A percentile compares a stretch with the other conserved stretches of the same genome.
Evolutionary conservation across 2,888 invertebrate species (phyloP).

Genomic region (Eupithecia centaureata): DNA sequence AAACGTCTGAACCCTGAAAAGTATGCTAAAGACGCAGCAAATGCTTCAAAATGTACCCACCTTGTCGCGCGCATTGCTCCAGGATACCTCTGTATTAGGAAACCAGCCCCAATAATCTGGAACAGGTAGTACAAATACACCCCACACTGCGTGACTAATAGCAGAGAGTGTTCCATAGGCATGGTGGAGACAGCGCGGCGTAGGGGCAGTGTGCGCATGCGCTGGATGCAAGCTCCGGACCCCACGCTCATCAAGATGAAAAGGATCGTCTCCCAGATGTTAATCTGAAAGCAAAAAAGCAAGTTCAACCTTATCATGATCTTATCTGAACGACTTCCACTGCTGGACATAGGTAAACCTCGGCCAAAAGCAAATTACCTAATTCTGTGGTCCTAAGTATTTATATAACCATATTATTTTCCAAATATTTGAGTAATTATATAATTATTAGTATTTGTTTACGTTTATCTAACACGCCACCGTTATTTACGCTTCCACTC

Average conservation of each 20-base stretch:
- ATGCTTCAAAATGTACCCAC: slow-evolving; percentile 37
- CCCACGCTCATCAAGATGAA: slow-evolving; percentile 74
- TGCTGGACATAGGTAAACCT: not conserved
- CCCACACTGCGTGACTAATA: slow-evolving; percentile 91
- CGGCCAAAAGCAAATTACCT: no score
- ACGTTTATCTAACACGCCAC: no score
- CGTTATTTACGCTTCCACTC: no score
- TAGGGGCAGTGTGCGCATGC: slow-evolving; percentile 70
- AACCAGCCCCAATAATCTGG: slow-evolving; percentile 89
- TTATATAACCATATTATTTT: no score
- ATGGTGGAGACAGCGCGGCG: slow-evolving; percentile 64
- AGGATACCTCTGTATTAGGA: slow-evolving; percentile 73
- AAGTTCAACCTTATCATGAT: not conserved
- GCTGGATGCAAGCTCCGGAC: slow-evolving; percentile 72
- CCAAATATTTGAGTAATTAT: no score
- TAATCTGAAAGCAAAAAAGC: slow-evolving; percentile 74
- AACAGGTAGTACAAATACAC: slow-evolving; percentile 91
- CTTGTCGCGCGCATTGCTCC: slow-evolving; percentile 70
- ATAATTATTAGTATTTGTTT: no score
- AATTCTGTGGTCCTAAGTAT: no score
- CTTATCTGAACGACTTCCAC: not conserved
- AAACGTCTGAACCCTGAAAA: not conserved
- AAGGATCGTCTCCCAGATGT: slow-evolving; percentile 81
- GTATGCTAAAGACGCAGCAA: not conserved
- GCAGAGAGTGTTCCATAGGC: slow-evolving; percentile 87